phyloP scores from a whole-genome alignment of 2,888 invertebrate species.

The Ectropis crepuscularia region DNA sequence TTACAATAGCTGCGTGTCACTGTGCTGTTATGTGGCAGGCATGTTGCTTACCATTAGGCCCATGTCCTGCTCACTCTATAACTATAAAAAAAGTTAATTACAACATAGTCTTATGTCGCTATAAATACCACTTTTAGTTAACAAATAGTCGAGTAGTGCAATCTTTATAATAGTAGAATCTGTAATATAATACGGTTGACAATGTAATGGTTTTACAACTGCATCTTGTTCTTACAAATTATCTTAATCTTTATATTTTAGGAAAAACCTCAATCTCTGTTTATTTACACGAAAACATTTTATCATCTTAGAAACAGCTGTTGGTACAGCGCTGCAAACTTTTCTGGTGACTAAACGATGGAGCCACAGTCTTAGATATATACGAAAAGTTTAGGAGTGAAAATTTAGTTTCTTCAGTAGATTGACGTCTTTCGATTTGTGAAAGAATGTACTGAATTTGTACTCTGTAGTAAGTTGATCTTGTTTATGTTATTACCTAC shows the following conservation, averaged over 20 bases:
- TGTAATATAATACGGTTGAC: constrained; percentile 5
- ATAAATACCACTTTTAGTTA: not conserved
- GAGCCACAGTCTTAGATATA: not conserved
- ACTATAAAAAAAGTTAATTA: too few relatives aligned
- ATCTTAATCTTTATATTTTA: constrained; percentile 22
- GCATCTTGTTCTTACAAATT: constrained; percentile 13
- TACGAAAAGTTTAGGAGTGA: too few relatives aligned
- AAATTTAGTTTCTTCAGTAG: not conserved
- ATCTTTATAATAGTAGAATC: constrained; percentile 7
- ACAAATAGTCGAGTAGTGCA: constrained; percentile 5
- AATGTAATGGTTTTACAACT: constrained; percentile 2
- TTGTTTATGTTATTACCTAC: too few relatives aligned
- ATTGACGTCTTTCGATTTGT: not conserved
- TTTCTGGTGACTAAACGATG: not conserved
- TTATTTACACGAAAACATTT: not conserved
- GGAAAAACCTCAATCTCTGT: constrained; percentile 25
- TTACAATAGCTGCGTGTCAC: too few relatives aligned
- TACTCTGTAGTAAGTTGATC: not conserved
- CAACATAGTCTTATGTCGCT: not conserved
- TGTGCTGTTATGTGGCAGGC: too few relatives aligned
- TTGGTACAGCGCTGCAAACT: not conserved
- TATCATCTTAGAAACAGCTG: constrained; percentile 1
- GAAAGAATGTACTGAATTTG: not conserved
- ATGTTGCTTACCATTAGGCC: too few relatives aligned
- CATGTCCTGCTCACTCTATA: too few relatives aligned